Evolutionary conservation across 30 jellyfish, hydroid and myxozoan species (phyloP).

Genomic region (Aurelia sp.): DNA sequence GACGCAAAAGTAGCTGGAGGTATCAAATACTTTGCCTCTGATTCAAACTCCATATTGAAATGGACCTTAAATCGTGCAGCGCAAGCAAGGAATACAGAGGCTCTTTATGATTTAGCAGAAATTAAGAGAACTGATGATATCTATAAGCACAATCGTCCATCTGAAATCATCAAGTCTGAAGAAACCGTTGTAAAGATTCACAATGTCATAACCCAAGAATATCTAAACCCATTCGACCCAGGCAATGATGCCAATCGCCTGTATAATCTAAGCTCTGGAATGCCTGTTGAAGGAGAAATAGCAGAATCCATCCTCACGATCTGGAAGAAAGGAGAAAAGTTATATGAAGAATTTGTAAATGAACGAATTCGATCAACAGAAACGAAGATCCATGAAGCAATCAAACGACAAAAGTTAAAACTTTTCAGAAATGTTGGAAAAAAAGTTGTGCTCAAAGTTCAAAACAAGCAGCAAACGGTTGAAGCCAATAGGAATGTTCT

Average conservation of each 20-base stretch:
- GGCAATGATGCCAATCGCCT: constrained; percentile 37
- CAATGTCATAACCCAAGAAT: constrained; percentile 4
- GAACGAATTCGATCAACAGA: constrained; percentile 6
- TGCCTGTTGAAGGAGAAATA: constrained; percentile 39
- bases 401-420: constrained; percentile 27
- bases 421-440: constrained; percentile 40
- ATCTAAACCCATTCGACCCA: constrained; percentile 35
- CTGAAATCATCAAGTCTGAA: constrained; percentile 29
- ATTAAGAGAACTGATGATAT: constrained; percentile 3
- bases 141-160: background rate
- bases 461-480: constrained; percentile 12
- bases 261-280: constrained; percentile 55
- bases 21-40: constrained; percentile 35
- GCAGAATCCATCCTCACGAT: constrained; percentile 35
- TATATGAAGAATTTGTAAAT: constrained; percentile 26
- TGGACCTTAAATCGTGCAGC: constrained; percentile 47
- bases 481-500: constrained; percentile 50
- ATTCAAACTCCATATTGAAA: constrained; percentile 16
- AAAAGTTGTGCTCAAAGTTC: constrained; percentile 20
- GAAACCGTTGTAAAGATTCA: background rate
- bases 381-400: constrained; percentile 43
- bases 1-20: constrained; percentile 65
- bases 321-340: constrained; percentile 38
- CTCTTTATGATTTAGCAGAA: constrained; percentile 27
- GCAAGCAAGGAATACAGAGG: constrained; percentile 46